phyloP scores from a whole-genome alignment of 2,797 vertebrate species.

The Fratercula arctica region DNA sequence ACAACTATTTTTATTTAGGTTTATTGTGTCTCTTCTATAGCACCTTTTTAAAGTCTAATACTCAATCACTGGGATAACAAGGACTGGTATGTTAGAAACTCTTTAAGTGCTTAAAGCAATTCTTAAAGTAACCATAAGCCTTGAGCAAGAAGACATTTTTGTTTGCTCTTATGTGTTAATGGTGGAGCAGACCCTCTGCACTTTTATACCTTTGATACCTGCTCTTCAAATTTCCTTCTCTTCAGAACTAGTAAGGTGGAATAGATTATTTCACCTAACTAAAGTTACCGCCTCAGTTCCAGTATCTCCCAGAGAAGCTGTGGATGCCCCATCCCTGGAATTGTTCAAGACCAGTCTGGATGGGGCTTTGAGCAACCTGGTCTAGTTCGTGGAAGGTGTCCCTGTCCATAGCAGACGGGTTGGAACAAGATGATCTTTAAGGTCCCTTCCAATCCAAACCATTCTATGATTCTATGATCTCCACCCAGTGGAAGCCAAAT shows the following conservation, averaged over 20 bases:
- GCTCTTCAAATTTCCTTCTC: background rate
- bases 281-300: background rate
- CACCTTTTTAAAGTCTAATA: background rate
- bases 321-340: background rate
- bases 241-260: background rate
- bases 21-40: background rate
- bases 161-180: background rate
- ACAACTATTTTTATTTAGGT: background rate
- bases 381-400: background rate
- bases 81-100: background rate
- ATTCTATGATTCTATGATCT: background rate
- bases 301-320: background rate
- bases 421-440: background rate
- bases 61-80: background rate
- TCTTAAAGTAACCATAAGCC: background rate
- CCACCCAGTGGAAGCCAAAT: background rate
- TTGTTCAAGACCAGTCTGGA: background rate
- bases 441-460: background rate
- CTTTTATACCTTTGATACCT: background rate
- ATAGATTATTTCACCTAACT: background rate
- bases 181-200: background rate
- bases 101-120: background rate
- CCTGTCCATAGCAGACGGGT: background rate
- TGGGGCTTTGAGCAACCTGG: background rate
- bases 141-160: background rate